These are phyloP conservation scores for Tetramorium parvispinum DNA, from an alignment of 1,140 invertebrate species.

Conservation along the genomic window DNA sequence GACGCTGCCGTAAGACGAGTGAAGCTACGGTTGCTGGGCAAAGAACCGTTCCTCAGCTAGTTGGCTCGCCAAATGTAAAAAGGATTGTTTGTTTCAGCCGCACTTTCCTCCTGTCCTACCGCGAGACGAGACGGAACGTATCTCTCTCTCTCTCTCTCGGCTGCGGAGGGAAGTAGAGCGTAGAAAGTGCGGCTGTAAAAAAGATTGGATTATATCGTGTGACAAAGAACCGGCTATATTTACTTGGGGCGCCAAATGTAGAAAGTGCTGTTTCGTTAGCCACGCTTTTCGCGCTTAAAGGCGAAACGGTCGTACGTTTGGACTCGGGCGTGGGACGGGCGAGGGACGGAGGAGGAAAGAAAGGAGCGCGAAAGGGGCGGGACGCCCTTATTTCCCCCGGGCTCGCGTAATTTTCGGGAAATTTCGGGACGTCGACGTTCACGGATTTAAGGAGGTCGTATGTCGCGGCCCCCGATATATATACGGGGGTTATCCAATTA, in stretches of 20 bases:
- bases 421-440: constrained; percentile 17
- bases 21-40: background rate
- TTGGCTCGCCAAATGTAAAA: constrained; percentile 38
- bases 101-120: background rate
- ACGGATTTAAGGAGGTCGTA: constrained; percentile 47
- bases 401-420: constrained; percentile 32
- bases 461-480: constrained; percentile 31
- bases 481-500: constrained; percentile 28
- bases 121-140: background rate
- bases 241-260: background rate
- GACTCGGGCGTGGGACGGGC: background rate
- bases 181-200: constrained; percentile 2
- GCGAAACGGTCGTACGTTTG: background rate
- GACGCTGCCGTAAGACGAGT: background rate
- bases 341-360: background rate
- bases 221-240: constrained; percentile 12
- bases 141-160: constrained; percentile 9
- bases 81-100: constrained; percentile 18
- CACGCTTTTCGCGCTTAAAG: background rate
- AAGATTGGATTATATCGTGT: background rate
- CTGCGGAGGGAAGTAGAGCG: background rate
- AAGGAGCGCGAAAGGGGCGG: background rate
- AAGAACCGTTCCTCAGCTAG: background rate
- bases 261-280: constrained; percentile 8
- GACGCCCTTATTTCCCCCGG: constrained; percentile 6